Conservation (phyloP, 2,113 vertebrate species). For the Podarcis muralis region DNA sequence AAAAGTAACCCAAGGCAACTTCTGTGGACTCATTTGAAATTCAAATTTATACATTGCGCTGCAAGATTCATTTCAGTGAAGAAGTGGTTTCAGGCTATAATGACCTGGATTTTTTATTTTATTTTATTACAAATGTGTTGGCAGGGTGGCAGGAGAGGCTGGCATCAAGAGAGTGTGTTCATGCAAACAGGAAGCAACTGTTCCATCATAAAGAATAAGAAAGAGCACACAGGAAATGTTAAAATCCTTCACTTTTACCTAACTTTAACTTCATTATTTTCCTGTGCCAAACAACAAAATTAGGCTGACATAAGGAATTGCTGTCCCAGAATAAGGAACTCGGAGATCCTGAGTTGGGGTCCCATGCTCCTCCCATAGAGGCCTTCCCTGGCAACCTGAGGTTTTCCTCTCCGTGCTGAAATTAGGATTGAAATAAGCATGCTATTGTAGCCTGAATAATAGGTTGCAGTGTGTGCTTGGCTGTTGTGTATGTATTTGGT, state of each 20-base stretch:
- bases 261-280: background rate
- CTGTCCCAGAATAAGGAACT: background rate
- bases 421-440: no score
- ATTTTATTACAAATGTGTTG: background rate
- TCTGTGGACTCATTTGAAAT: background rate
- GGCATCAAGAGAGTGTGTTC: background rate
- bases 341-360: no score
- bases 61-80: background rate
- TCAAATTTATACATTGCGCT: background rate
- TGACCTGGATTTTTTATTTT: background rate
- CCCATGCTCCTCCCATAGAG: no score
- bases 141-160: background rate
- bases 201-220: background rate
- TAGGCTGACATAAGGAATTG: background rate
- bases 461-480: no score
- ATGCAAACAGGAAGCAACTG: background rate
- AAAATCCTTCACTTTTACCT: background rate
- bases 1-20: conserved; percentile 31
- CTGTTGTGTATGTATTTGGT: no score
- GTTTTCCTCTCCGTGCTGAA: no score
- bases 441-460: no score
- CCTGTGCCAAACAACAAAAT: background rate
- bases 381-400: no score
- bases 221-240: background rate
- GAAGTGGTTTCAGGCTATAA: background rate